Percentiles rank a stretch among this genome's conserved stretches.
Conservation (phyloP, 2,797 vertebrate species). For the Furcifer pardalis region DNA sequence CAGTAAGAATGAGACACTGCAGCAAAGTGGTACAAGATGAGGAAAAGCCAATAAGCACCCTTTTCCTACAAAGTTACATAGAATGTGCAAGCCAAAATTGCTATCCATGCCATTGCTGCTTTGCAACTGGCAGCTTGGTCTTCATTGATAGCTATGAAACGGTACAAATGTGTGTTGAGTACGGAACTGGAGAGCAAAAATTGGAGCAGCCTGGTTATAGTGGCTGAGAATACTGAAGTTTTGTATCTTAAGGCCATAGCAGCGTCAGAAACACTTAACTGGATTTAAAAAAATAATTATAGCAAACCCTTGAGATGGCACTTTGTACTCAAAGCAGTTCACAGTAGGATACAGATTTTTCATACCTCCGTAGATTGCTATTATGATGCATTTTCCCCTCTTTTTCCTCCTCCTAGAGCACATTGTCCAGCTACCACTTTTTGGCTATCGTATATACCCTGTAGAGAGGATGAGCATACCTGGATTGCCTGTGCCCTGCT, state of each 20-base stretch:
- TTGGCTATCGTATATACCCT: slow-evolving; percentile 81
- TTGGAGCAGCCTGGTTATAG: not conserved
- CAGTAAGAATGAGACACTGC: too few relatives aligned
- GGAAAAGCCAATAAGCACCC: not conserved
- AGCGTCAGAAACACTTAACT: not conserved
- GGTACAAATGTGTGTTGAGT: not conserved
- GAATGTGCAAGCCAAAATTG: not conserved
- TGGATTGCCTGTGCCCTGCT: slow-evolving; percentile 74
- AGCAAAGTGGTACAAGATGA: not conserved
- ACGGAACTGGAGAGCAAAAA: not conserved
- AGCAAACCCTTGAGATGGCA: not conserved
- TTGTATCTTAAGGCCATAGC: not conserved
- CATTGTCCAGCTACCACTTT: slow-evolving; percentile 77
- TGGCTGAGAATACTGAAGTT: too few relatives aligned
- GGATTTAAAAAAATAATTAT: not conserved
- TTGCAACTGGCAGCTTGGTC: not conserved
- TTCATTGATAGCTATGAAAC: not conserved
- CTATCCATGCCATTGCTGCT: too few relatives aligned
- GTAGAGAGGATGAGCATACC: slow-evolving; percentile 79
- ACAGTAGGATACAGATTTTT: not conserved
- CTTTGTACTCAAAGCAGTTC: not conserved
- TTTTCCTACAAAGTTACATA: not conserved
- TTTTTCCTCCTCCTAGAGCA: slow-evolving; percentile 75
- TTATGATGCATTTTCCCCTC: not conserved
- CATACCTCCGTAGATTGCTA: slow-evolving; percentile 16